These are phyloP conservation scores for Kradibia gibbosae DNA, from an alignment of 1,140 invertebrate species.

Conservation along the genomic window DNA sequence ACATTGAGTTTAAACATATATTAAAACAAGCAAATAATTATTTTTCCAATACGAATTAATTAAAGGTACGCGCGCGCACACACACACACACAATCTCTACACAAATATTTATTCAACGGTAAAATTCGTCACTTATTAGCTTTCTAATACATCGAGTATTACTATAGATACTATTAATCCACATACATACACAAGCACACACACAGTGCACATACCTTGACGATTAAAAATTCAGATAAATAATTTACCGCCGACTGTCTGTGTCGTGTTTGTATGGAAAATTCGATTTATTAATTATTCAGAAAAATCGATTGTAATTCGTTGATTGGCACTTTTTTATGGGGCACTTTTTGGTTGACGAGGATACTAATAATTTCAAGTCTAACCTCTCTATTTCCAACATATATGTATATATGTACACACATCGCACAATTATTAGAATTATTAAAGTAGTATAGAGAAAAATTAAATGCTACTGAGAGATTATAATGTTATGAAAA, in stretches of 20 bases:
- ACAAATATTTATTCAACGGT: background rate
- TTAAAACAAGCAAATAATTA: background rate
- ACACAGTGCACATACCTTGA: too few species aligned
- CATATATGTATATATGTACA: background rate
- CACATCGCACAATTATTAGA: background rate
- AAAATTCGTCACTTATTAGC: background rate
- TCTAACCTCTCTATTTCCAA: background rate
- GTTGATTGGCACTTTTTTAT: too few species aligned
- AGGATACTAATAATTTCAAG: background rate
- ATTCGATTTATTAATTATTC: background rate
- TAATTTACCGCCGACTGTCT: background rate
- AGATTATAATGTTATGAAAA: background rate
- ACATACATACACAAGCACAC: background rate
- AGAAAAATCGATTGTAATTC: background rate
- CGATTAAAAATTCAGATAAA: background rate
- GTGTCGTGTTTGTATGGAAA: background rate
- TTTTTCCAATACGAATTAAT: background rate
- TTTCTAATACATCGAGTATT: background rate
- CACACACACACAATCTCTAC: background rate
- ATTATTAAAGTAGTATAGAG: background rate
- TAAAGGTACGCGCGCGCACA: background rate
- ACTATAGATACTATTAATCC: background rate
- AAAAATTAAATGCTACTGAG: background rate
- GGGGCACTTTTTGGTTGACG: too few species aligned
- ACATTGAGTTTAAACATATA: background rate